phyloP scores from a whole-genome alignment of 2,888 invertebrate species.

The Asteroscopus sphinx region DNA sequence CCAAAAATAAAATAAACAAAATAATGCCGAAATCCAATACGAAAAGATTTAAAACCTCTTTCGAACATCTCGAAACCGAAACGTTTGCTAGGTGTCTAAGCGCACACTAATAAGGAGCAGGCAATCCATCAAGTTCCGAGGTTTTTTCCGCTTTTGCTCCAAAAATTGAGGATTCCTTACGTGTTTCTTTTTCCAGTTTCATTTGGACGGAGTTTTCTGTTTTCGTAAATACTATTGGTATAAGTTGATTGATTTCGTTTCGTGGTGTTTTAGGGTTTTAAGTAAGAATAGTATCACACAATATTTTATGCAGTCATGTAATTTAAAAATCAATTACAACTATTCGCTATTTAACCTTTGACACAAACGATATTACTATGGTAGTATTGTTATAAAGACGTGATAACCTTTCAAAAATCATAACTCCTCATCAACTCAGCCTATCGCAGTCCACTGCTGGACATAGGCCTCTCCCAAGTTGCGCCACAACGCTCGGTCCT shows the following conservation, averaged over 20 bases:
- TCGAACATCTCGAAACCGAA: slow-evolving; percentile 38
- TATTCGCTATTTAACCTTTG: too few species aligned
- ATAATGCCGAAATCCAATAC: slow-evolving; percentile 15
- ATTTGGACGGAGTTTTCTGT: slow-evolving; percentile 49
- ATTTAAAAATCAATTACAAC: too few species aligned
- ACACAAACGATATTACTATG: too few species aligned
- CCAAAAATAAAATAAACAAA: slow-evolving; percentile 1
- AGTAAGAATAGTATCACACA: too few species aligned
- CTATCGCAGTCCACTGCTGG: too few species aligned
- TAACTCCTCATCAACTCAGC: too few species aligned
- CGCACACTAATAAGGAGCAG: slow-evolving; percentile 67
- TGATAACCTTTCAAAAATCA: too few species aligned
- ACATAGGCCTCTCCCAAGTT: too few species aligned
- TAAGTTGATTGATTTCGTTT: slow-evolving; percentile 54
- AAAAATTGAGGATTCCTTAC: slow-evolving; percentile 64
- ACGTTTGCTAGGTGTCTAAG: slow-evolving; percentile 54
- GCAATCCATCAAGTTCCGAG: slow-evolving; percentile 71
- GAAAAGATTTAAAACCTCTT: slow-evolving; percentile 47
- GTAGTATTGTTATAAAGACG: too few species aligned
- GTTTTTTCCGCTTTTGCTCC: slow-evolving; percentile 63
- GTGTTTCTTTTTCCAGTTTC: slow-evolving; percentile 63
- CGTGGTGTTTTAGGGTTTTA: slow-evolving; percentile 13
- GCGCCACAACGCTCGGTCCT: too few species aligned
- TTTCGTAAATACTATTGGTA: slow-evolving; percentile 45
- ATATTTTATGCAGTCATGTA: too few species aligned